Evolutionary conservation across 1,140 invertebrate genomes (phyloP), one percentile per base, ranked within the genome.

Genomic region (Yoshiicerus persimilis): DNA sequence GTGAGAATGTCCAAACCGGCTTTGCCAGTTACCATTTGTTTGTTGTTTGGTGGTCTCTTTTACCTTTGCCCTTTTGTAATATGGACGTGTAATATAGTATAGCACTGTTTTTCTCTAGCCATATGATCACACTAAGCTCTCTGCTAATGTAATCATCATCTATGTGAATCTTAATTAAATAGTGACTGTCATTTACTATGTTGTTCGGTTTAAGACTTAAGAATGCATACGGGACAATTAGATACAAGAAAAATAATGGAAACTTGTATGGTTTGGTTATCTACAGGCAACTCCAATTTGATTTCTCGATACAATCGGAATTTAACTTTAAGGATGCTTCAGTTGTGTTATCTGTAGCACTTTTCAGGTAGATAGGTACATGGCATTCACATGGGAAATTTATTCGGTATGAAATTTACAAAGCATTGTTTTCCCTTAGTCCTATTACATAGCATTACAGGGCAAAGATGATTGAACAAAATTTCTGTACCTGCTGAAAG

Each of bases 21-120:
- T 80, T 38, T 80, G 75, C 75, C 75, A 32, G 75, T 80, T 80
- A n/a, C 32, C 32, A 80, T 80, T 80, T 80, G 75, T 80, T 80
- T 80, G 34, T 32, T 80, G 75, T 80, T 32, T 80, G 75, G 75
- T 80, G 75, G 75, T 80, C 75, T 80, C 75, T 32, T 80, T 80
- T 80, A 23, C 32, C 20, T 80, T 80, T 80, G 30, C 75, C 47
- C 34, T 80, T 80, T 38, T 38, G 16, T 23, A 36, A n/a, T 80
- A 30, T 25, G 66, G 25, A 70, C 25, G 66, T 5, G 16, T 16
- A 25, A 30, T 47, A 47, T 20, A 47, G 20, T 1, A 10, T 10
- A 47, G 20, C 41, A n/a, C n/a, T 16, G 47, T n/a, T 56, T 16
- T 56, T 56, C 47, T 56, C 20, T 56, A 4, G 47, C 47, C 47